These are phyloP conservation scores for Piezodorus guildinii DNA, from an alignment of 1,140 invertebrate species.

Conservation along the genomic window DNA sequence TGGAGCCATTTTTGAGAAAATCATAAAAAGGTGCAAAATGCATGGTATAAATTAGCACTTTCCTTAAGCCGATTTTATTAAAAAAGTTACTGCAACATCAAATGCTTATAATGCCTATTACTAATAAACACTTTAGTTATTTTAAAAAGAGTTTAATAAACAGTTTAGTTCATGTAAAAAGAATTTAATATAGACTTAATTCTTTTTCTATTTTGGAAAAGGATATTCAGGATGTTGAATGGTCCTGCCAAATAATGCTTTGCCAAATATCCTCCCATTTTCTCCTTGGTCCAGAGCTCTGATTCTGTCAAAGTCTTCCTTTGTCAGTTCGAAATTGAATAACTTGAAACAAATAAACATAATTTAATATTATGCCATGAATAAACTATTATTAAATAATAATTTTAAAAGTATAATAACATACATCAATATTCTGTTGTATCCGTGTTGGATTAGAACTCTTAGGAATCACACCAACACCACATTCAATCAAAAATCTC, in stretches of 20 bases:
- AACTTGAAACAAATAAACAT: constrained; percentile 38
- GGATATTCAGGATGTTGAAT: constrained; percentile 18
- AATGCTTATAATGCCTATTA: no score
- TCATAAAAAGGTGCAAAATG: no score
- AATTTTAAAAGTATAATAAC: background rate
- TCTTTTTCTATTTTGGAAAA: background rate
- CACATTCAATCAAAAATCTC: constrained; percentile 58
- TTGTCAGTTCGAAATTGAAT: constrained; percentile 44
- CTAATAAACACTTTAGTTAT: no score
- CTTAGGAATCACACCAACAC: constrained; percentile 74
- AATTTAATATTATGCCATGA: background rate
- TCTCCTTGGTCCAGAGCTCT: constrained; percentile 40
- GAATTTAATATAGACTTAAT: no score
- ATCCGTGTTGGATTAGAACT: constrained; percentile 60
- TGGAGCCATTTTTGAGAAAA: no score
- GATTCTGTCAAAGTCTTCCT: constrained; percentile 40
- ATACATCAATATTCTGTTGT: constrained; percentile 45
- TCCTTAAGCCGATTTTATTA: no score
- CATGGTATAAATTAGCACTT: no score
- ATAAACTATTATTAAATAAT: background rate
- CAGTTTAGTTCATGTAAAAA: no score
- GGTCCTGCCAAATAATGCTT: background rate
- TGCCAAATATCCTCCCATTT: constrained; percentile 37
- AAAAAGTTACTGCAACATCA: no score
- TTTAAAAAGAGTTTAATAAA: no score